Evolutionary conservation across 2,888 invertebrate species (phyloP).

Genomic region (Dasysyrphus tricinctus): DNA sequence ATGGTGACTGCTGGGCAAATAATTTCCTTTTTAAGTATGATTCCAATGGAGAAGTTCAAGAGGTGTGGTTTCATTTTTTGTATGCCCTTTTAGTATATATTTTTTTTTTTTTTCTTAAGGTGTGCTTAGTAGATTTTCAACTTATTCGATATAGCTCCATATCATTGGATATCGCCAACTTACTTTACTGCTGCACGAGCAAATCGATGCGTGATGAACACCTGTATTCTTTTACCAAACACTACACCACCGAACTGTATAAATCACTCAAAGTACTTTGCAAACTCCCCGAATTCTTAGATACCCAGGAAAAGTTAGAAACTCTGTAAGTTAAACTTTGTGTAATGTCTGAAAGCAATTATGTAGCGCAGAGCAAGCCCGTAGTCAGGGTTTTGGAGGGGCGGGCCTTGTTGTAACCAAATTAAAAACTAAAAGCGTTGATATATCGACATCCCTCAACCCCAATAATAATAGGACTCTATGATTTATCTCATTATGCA

Average conservation of each 20-base stretch:
- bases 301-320: constrained; percentile 84
- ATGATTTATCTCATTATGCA: no score
- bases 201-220: constrained; percentile 86
- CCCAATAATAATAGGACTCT: no score
- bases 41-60: constrained; percentile 84
- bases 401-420: no score
- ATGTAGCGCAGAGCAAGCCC: no score
- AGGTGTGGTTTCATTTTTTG: constrained; percentile 80
- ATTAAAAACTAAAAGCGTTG: no score
- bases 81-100: not conserved
- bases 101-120: constrained; percentile 82
- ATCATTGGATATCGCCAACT: constrained; percentile 87
- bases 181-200: constrained; percentile 88
- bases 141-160: constrained; percentile 88
- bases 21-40: constrained; percentile 88
- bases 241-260: constrained; percentile 86
- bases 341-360: not conserved
- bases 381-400: no score
- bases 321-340: constrained; percentile 84
- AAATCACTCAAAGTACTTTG: constrained; percentile 85
- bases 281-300: constrained; percentile 79
- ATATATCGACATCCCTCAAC: no score
- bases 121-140: constrained; percentile 89
- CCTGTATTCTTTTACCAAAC: constrained; percentile 85
- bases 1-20: constrained; percentile 91